phyloP scores from a whole-genome alignment of 1,140 invertebrate species.

The Macrostomum lignano region DNA sequence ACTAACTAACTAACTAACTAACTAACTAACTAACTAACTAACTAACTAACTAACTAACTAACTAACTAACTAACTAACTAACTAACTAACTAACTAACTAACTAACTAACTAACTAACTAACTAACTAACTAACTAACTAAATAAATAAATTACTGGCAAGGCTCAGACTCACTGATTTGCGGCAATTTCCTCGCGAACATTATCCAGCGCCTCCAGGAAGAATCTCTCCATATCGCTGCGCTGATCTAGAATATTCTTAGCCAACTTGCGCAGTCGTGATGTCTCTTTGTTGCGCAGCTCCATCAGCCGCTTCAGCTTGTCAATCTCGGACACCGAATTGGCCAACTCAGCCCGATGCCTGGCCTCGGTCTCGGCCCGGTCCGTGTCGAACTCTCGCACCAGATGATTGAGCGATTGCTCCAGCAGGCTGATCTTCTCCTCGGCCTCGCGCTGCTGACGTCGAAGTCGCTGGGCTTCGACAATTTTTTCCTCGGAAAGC shows the following conservation, averaged over 20 bases:
- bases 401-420: conserved; percentile 21
- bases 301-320: conserved; percentile 21
- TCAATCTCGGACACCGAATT: conserved; percentile 16
- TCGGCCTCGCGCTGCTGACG: too few relatives aligned
- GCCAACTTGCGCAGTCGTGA: conserved; percentile 12
- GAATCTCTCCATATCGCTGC: conserved; percentile 25
- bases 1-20: too few relatives aligned
- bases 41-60: too few relatives aligned
- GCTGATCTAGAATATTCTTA: conserved; percentile 23
- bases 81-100: too few relatives aligned
- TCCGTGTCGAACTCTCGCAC: conserved; percentile 21
- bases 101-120: too few relatives aligned
- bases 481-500: conserved; percentile 21
- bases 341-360: conserved; percentile 14
- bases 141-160: conserved; percentile 4
- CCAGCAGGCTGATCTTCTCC: too few relatives aligned
- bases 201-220: conserved; percentile 21
- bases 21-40: too few relatives aligned
- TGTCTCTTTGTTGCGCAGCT: conserved; percentile 24
- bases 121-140: too few relatives aligned
- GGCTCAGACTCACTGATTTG: conserved; percentile 14
- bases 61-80: too few relatives aligned
- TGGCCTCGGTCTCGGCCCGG: conserved; percentile 11
- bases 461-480: too few relatives aligned
- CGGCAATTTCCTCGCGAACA: conserved; percentile 18